Conservation (phyloP, 2,888 invertebrate genomes). For the Drosophila conformis region DNA sequence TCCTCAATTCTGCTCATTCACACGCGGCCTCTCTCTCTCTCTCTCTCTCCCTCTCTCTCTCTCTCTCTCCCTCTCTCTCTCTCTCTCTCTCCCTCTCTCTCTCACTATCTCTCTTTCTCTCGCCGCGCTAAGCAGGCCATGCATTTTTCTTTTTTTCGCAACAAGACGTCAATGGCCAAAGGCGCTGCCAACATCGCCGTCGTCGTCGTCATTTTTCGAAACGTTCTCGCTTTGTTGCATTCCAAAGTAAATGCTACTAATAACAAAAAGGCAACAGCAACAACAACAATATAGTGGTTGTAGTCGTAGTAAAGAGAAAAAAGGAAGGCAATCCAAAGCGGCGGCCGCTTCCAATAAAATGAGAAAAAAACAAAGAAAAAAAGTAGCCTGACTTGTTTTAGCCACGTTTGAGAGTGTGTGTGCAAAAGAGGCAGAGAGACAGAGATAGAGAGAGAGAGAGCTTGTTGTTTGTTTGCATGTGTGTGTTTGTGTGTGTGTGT, state of each 20-base stretch:
- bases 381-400: constrained; percentile 83
- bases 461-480: constrained; percentile 8
- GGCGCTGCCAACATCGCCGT: constrained; percentile 56
- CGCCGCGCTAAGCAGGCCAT: constrained; percentile 65
- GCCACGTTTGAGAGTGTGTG: constrained; percentile 35
- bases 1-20: constrained; percentile 42
- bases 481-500: constrained; percentile 24
- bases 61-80: constrained; percentile 1
- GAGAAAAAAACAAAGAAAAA: constrained; percentile 79
- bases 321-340: constrained; percentile 75
- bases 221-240: constrained; percentile 81
- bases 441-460: constrained; percentile 6
- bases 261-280: constrained; percentile 69
- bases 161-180: constrained; percentile 71
- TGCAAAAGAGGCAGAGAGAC: constrained; percentile 18
- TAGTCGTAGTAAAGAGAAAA: constrained; percentile 68
- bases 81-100: background rate
- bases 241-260: constrained; percentile 82
- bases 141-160: constrained; percentile 73
- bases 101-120: constrained; percentile 10
- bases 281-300: constrained; percentile 41
- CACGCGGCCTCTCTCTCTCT: constrained; percentile 19
- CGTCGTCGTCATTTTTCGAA: constrained; percentile 72
- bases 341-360: constrained; percentile 74
- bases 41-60: background rate